Evolutionary conservation across 2,888 invertebrate species (phyloP).

Genomic region (Nasonovia ribisnigri): DNA sequence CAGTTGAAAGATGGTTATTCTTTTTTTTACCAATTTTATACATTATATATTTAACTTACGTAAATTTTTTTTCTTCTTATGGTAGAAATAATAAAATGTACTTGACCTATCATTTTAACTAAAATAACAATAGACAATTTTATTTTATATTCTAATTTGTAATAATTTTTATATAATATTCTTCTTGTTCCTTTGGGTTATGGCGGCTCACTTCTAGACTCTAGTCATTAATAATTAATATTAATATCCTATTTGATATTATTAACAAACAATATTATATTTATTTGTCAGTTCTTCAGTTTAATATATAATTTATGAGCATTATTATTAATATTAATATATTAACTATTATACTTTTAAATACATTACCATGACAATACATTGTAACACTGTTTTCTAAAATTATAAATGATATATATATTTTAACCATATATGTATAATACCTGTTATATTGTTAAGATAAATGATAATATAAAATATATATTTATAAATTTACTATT

Average conservation of each 20-base stretch:
- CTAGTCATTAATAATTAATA: constrained; percentile 40
- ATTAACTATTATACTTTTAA: constrained; percentile 2
- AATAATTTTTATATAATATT: constrained; percentile 26
- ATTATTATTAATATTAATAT: background rate
- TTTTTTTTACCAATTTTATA: background rate
- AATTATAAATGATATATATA: constrained; percentile 20
- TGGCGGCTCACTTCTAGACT: constrained; percentile 45
- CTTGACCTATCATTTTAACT: background rate
- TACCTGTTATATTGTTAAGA: background rate
- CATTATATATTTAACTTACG: background rate
- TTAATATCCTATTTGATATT: background rate
- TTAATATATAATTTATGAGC: background rate
- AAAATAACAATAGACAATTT: constrained; percentile 4
- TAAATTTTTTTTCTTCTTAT: background rate
- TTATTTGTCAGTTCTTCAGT: background rate
- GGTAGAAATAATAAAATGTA: background rate
- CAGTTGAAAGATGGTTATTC: background rate
- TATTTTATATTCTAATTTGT: background rate
- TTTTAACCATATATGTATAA: background rate
- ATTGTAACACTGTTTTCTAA: background rate
- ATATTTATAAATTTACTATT: background rate
- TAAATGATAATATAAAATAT: background rate
- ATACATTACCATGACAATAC: constrained; percentile 36
- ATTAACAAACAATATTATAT: background rate
- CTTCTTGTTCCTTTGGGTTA: constrained; percentile 58